Conservation (phyloP, 2,113 vertebrate genomes). For the Mesembrinibis cayennensis region DNA sequence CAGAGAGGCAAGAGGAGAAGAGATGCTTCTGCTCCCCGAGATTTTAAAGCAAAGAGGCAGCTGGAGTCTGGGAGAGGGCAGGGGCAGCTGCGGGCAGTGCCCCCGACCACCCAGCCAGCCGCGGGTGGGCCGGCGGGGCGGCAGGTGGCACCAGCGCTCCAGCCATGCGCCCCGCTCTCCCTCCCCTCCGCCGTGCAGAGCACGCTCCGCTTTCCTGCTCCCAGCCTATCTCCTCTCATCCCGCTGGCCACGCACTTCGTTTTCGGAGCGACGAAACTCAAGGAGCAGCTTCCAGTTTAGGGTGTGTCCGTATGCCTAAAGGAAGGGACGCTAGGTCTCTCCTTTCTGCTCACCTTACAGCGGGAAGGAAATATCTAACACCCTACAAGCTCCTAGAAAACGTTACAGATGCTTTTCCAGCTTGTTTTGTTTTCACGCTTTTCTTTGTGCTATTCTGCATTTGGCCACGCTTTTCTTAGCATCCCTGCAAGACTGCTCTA, state of each 20-base stretch:
- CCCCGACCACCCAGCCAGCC: no score
- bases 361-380: background rate
- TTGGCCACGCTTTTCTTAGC: background rate
- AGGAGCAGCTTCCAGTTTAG: rapidly evolving
- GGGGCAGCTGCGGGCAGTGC: no score
- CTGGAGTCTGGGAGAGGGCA: no score
- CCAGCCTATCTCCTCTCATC: background rate
- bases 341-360: background rate
- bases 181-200: no score
- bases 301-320: rapidly evolving
- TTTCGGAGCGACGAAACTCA: background rate
- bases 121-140: no score
- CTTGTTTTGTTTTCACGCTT: rapidly evolving
- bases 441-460: background rate
- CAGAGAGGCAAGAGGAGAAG: no score
- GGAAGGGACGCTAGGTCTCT: background rate
- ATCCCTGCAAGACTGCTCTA: background rate
- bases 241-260: rapidly evolving
- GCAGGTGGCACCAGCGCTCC: slow-evolving; percentile 39
- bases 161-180: no score
- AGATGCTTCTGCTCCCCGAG: background rate
- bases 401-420: background rate
- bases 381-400: background rate
- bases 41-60: background rate
- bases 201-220: no score